phyloP scores from a whole-genome alignment of 2,888 invertebrate genomes.

The Melanostoma scalare region DNA sequence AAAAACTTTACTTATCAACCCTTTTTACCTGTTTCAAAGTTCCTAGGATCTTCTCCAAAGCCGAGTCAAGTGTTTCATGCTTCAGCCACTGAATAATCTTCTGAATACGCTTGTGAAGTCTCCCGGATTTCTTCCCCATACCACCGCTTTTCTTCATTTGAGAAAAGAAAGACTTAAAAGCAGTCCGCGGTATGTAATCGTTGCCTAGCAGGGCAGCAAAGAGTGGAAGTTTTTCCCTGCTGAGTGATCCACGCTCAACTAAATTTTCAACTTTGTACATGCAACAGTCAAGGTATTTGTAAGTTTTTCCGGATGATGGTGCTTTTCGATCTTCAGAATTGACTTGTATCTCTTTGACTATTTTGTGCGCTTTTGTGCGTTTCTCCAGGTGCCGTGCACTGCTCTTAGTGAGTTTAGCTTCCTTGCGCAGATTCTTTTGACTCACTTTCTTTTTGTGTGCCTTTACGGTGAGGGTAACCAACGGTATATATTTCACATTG shows the following conservation, averaged over 20 bases:
- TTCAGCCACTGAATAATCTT: conserved; percentile 90
- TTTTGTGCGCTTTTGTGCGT: conserved; percentile 76
- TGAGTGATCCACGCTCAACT: conserved; percentile 85
- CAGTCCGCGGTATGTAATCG: conserved; percentile 89
- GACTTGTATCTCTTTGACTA: conserved; percentile 75
- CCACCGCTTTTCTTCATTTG: conserved; percentile 83
- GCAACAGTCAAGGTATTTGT: conserved; percentile 84
- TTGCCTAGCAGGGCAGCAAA: conserved; percentile 93
- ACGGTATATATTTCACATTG: conserved; percentile 91
- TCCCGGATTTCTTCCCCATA: conserved; percentile 81
- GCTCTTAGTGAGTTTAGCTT: conserved; percentile 74
- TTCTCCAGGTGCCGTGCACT: conserved; percentile 79
- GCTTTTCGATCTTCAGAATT: conserved; percentile 61
- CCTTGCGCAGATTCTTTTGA: conserved; percentile 43
- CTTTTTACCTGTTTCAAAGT: conserved; percentile 83
- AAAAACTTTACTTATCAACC: not conserved
- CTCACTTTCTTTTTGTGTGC: conserved; percentile 77
- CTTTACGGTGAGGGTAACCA: conserved; percentile 85
- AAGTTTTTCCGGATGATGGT: conserved; percentile 73
- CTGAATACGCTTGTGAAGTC: conserved; percentile 87
- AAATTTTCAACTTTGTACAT: conserved; percentile 89
- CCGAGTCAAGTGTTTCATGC: conserved; percentile 87
- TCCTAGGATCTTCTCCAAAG: conserved; percentile 86
- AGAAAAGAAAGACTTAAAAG: conserved; percentile 88
- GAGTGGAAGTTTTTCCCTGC: conserved; percentile 88